Base-by-base conservation (phyloP, 2,797 vertebrate genomes). In the Neosilurus hyrtlii region DNA sequence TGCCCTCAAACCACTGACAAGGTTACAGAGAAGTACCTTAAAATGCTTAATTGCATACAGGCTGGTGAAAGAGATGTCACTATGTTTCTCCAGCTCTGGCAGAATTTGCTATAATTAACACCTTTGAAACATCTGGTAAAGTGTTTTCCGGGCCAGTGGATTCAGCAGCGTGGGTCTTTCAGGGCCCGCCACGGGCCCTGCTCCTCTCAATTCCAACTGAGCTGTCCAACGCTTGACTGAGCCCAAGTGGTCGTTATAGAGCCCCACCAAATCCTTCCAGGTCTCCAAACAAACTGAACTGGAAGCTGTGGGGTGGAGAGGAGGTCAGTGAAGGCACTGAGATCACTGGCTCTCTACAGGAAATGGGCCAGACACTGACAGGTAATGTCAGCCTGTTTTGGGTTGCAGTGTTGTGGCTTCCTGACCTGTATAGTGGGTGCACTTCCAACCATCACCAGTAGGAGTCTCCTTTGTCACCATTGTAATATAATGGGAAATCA, bases 111-210 rank as follows among this genome's bases (percentile, higher is more conserved):
- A 90, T 92, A 91, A 93, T 93, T 86, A 94, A 92, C 94, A 92
- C 93, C 92, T 93, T 92, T 88, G 86, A 88, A 95, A 93, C 94
- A 95, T 94, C 93, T 94, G 93, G 88, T 91, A 87, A 88, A 87
- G 84, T 84, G 86, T 89, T 89, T 90, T 90, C 87, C 88, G 86
- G 89, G 79, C 88, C 88, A 88, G 78, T 88, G 88, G 86, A 77
- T 88, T 84, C 81, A 70, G 87, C 82, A 76, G 81, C 61, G 80
- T 57, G 20, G 85, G 88, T 87, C 86, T 88, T 86, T 83, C 68
- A 85, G 86, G 84, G 80, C 66, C 85, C 73, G 81, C 73, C 70
- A 85, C 78, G 78, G 90, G 86, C 84, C 91, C 91, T 57, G 72
- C 71, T 81, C 70, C 59, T 80, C 87, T 87, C 85, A 88, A 86